A percentile compares a stretch with the other conserved stretches of the same genome.
These are phyloP conservation scores for Pempheris klunzingeri DNA, from an alignment of 2,797 vertebrate species.

Conservation along the genomic window DNA sequence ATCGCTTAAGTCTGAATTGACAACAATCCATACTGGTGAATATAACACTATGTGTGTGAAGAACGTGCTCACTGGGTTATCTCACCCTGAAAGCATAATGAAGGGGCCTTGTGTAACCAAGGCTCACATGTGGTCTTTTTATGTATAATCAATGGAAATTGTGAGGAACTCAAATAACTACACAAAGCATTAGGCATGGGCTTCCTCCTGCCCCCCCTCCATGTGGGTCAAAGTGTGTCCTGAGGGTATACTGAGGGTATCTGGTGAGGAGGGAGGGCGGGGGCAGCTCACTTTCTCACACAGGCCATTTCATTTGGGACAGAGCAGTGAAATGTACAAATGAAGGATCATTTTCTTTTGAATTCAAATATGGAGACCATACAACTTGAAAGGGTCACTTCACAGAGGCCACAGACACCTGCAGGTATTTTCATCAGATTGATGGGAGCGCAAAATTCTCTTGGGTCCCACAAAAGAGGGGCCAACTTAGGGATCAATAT, in stretches of 20 bases:
- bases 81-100: constrained; percentile 51
- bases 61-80: constrained; percentile 23
- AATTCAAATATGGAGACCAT: constrained; percentile 52
- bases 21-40: constrained; percentile 15
- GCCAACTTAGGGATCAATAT: constrained; percentile 31
- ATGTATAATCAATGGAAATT: constrained; percentile 82
- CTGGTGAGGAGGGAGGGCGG: constrained; percentile 49
- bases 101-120: constrained; percentile 55
- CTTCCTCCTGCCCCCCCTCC: constrained; percentile 9
- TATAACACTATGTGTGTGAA: constrained; percentile 1
- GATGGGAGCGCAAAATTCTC: constrained; percentile 57
- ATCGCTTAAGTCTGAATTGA: not conserved
- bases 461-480: constrained; percentile 38
- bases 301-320: constrained; percentile 66
- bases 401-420: constrained; percentile 46
- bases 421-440: constrained; percentile 59
- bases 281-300: constrained; percentile 62
- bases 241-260: constrained; percentile 74
- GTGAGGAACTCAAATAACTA: constrained; percentile 70
- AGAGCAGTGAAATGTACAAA: constrained; percentile 63
- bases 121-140: constrained; percentile 69
- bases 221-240: constrained; percentile 73
- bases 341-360: constrained; percentile 70
- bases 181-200: constrained; percentile 62
- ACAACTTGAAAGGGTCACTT: constrained; percentile 63